phyloP scores from a whole-genome alignment of 2,797 vertebrate genomes.

The Enteromius unitaeniatus region DNA sequence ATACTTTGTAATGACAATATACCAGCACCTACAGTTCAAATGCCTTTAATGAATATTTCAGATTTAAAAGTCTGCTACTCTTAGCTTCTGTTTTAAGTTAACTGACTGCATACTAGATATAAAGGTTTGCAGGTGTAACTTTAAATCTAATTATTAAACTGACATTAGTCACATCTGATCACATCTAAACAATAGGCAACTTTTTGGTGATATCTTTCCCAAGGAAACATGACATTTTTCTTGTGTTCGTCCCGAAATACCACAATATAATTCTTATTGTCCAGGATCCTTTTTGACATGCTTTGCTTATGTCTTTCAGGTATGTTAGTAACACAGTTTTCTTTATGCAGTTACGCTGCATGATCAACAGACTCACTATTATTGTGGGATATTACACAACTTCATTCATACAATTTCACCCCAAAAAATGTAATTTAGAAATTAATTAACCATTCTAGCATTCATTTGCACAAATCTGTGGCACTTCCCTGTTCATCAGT shows the following conservation, averaged over 20 bases:
- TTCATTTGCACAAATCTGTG: background rate
- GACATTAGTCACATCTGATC: background rate
- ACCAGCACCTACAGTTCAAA: background rate
- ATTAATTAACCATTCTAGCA: background rate
- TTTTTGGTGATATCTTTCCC: background rate
- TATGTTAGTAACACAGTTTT: slow-evolving; percentile 3
- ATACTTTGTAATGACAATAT: background rate
- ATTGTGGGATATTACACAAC: background rate
- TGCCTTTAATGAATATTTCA: background rate
- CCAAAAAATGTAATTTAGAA: background rate
- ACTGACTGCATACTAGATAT: background rate
- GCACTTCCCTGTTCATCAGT: background rate
- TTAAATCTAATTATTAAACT: background rate
- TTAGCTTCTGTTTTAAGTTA: background rate
- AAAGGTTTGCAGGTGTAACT: background rate
- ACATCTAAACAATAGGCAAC: background rate
- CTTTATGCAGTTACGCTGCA: background rate
- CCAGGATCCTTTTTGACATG: background rate
- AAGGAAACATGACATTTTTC: background rate
- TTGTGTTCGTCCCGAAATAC: background rate
- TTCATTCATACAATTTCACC: background rate
- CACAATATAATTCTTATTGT: background rate
- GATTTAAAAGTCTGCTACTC: background rate
- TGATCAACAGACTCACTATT: background rate
- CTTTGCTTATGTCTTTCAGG: background rate